Evolutionary conservation across 1,140 invertebrate genomes (phyloP), one percentile per base, ranked within the genome.

Genomic region (Drosophila gunungcola): DNA sequence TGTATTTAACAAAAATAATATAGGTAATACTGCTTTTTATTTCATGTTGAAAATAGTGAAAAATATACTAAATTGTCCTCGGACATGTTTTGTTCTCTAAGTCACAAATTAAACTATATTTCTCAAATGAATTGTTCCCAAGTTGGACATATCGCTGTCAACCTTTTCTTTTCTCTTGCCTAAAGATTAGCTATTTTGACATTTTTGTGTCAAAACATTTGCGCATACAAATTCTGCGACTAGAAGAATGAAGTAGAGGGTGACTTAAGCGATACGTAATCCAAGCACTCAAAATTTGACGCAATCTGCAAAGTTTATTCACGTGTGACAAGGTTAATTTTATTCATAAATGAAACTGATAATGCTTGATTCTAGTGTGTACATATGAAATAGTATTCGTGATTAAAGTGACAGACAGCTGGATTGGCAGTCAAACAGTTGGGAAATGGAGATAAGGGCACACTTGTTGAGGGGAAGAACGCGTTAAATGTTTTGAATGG

Each of bases 291-390:
- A 80, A 80, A 80, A 80, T 65, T 85, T 85, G 77, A 85, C 78
- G 82, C 73, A 80, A 85, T 78, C 82, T 78, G 81, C 82, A 81
- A 78, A 81, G 64, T 86, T 78, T 78, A 32, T 75, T 65, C 81
- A 85, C 81, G 81, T 85, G 81, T 57, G 58, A 73, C 81, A 84
- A 85, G 77, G 77, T 73, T 68, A 61, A 72, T 77, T 76, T 54
- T 63, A 64, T 70, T 70, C 67, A 70, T 70, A 70, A 70, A 70
- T 29, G 67, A n/a, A 42, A 42, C 67, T 70, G 67, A 70, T 70
- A 70, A 70, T 70, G 64, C 62, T 9, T 6, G 25, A 68, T 12
- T 46, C 13, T 25, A 39, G 51, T 46, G 49, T 63, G 72, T 48
- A 39, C 58, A 54, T 74, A 54, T 63, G 52, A 42, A 63, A 63